Percentiles rank a stretch among this genome's conserved stretches.
phyloP scores from a whole-genome alignment of 2,888 invertebrate genomes.

The Eretmocerus hayati region DNA sequence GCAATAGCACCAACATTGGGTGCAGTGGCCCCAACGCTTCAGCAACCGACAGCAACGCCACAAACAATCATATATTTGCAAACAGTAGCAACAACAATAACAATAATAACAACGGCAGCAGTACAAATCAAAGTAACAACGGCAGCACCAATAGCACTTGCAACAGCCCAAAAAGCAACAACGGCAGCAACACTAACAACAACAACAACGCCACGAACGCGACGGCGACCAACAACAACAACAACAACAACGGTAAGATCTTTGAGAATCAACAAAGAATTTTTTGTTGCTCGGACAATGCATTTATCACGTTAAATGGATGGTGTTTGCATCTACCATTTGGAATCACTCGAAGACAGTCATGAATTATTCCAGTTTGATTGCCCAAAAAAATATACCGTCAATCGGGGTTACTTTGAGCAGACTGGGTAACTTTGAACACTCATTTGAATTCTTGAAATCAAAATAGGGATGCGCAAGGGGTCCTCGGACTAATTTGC shows the following conservation, averaged over 20 bases:
- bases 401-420: too few species aligned
- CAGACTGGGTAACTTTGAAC: too few species aligned
- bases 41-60: background rate
- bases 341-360: too few species aligned
- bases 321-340: too few species aligned
- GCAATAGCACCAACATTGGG: constrained; percentile 10
- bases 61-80: background rate
- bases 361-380: too few species aligned
- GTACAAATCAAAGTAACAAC: constrained; percentile 4
- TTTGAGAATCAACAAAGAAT: background rate
- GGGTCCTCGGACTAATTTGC: too few species aligned
- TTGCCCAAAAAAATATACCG: too few species aligned
- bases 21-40: background rate
- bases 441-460: too few species aligned
- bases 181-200: background rate
- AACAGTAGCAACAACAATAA: constrained; percentile 3
- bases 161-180: constrained; percentile 2
- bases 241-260: constrained; percentile 31
- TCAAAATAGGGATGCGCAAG: too few species aligned
- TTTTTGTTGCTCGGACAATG: background rate
- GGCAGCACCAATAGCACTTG: background rate
- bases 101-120: constrained; percentile 5
- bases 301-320: too few species aligned
- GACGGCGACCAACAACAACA: constrained; percentile 34
- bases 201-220: constrained; percentile 2